Evolutionary conservation across 2,113 vertebrate species (phyloP).

Genomic region (Parus major): DNA sequence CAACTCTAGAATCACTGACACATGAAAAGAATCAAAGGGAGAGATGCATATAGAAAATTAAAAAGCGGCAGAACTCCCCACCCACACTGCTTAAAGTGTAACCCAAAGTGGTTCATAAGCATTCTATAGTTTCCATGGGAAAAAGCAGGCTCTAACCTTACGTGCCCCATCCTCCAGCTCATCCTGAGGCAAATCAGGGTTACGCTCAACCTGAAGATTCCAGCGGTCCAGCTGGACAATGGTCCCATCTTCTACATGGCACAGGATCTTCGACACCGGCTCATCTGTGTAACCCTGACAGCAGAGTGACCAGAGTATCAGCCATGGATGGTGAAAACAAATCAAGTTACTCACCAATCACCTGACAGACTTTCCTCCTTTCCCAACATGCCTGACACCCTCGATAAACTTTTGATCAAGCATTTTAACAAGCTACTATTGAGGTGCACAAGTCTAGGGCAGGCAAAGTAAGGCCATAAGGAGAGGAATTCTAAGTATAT

Average conservation of each 20-base stretch:
- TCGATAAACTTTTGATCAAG: neutral
- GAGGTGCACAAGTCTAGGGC: neutral
- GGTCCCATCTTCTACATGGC: constrained; percentile 83
- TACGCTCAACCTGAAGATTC: constrained; percentile 83
- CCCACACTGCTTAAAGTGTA: accelerated
- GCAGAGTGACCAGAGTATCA: neutral
- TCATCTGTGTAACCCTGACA: constrained; percentile 83
- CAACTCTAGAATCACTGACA: neutral
- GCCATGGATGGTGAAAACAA: neutral
- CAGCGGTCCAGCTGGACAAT: constrained; percentile 85
- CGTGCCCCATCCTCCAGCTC: constrained; percentile 81
- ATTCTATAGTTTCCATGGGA: neutral
- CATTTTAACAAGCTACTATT: neutral
- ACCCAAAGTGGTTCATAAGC: neutral
- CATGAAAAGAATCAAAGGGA: neutral
- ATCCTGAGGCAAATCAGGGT: constrained; percentile 79
- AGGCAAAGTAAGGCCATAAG: neutral
- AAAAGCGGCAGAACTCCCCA: neutral
- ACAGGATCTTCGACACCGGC: constrained; percentile 83
- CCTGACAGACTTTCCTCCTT: neutral
- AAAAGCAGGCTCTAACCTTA: constrained; percentile 72
- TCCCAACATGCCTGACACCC: neutral
- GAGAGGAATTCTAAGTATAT: neutral
- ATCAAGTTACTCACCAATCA: neutral
- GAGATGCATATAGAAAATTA: neutral